A percentile compares a stretch with the other conserved stretches of the same genome.
phyloP scores from a whole-genome alignment of 2,888 invertebrate genomes.

The Priapulus caudatus region DNA sequence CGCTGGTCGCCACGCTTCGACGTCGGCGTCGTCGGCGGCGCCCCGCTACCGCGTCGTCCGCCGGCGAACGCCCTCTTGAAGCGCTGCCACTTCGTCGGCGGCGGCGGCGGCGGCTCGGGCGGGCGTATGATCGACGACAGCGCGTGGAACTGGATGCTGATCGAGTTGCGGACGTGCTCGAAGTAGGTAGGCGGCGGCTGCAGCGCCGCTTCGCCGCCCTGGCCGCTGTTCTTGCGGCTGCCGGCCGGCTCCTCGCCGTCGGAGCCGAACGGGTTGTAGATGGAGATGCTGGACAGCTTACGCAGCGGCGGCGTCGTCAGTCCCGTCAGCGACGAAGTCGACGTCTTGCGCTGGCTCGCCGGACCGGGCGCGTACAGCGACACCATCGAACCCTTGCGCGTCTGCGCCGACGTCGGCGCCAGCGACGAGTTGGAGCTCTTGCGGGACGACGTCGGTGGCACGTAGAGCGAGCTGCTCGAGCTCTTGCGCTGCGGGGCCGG shows the following conservation, averaged over 20 bases:
- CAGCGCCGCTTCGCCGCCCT: not conserved
- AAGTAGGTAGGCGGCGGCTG: not conserved
- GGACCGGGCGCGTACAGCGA: not conserved
- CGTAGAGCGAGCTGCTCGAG: not conserved
- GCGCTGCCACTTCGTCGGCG: not conserved
- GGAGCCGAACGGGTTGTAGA: not conserved
- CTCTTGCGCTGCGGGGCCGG: not conserved
- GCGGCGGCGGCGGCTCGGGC: conserved; percentile 1
- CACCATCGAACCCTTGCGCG: not conserved
- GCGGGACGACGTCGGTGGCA: not conserved
- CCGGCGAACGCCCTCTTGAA: not conserved
- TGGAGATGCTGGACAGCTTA: not conserved
- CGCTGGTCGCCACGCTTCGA: not conserved
- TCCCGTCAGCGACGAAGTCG: not conserved
- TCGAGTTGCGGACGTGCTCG: not conserved
- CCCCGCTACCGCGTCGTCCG: not conserved
- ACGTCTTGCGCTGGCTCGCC: too few species aligned
- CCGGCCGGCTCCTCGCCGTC: not conserved
- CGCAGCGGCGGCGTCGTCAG: not conserved
- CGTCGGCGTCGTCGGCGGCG: not conserved
- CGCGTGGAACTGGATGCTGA: not conserved
- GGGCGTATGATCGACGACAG: not conserved
- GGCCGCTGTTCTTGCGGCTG: not conserved
- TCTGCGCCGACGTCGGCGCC: not conserved
- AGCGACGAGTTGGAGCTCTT: not conserved